Base-by-base conservation (phyloP, 2,797 vertebrate species). In the Oophaga sylvatica region DNA sequence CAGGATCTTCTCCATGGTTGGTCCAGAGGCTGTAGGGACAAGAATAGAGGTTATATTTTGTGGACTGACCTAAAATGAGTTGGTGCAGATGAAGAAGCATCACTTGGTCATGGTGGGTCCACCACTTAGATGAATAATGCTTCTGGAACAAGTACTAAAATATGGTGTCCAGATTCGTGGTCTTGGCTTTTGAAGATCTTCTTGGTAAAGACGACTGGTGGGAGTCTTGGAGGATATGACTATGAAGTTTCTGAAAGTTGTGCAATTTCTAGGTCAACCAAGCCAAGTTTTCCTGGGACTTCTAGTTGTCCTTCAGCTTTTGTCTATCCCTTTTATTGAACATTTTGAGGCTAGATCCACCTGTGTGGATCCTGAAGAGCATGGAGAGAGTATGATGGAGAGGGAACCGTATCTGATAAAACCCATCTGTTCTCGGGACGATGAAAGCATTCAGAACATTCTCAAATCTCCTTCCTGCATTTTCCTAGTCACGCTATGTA, bases 351-450 rank as follows among this genome's bases (percentile, higher is more conserved):
- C 11, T 53, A 53, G 20, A 53, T 77, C 12, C 48, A 65, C 20
- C 57, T 65, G 31, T 20, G 29, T 80, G 77, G 15, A 73, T 17
- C 4, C 20, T 79, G 56, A 8, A 45, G 22, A 45, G 2, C 19
- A 41, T 41, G 57, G 26, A 56, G 45, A 20, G 81, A 56, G 17
- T 15, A 53, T 53, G 48, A 10, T 29, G 29, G 63, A 48, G 84
- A 67, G 29, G 3, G 7, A 62, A 79, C 71, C 3, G 17, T 22
- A n/a, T 48, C 6, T 57, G 8, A 78, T 75, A 20, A 65, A 10
- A 67, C 56, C 60, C 87, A 85, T 85, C 67, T 88, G 87, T 77
- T 67, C 20, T 57, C 17, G 70, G 57, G 76, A 82, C 17, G 59
- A 86, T 86, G 17, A 59, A 77, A 78, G 71, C 71, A 78, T 60